Evolutionary conservation across 2,888 invertebrate species (phyloP), one percentile per base, ranked within the genome.

Genomic region (Nemapogon koenigi): DNA sequence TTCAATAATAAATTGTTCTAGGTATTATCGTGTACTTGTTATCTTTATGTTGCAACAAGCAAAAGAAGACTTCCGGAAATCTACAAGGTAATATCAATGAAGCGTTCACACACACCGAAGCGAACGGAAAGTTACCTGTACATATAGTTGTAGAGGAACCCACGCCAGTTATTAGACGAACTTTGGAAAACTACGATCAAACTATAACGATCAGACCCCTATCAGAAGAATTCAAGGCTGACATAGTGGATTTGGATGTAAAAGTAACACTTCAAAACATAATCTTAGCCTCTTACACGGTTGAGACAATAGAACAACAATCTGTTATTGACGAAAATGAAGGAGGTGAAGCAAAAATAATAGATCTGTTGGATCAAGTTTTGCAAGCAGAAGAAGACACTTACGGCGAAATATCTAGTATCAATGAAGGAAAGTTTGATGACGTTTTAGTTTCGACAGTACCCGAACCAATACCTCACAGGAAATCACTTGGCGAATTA

Each of bases 331-430:
- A 72, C 52, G 63, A 66, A 41, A 70, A 64, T 36, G 67, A 62
- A 49, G 71, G 72, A 48, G 73, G 70, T 43, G 76, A 78, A 62
- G 78, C 76, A 1, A 78, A 78, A 48, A 73, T 72, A 25, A 79
- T 79, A 37, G 73, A 76, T 45, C 49, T 75, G 40, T 51, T 76
- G n/a, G 78, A 79, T 47, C 67, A 76, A 59, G 73, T 79, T 2
- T 42, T 76, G 38, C 75, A 76, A 61, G 79, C 76, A 15, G 80
- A 78, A 53, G 79, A 79, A 55, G 51, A 76, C 42, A 55, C 62
- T 15, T 76, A 72, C 26, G 59, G 59, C 25, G 75, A 78, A 52
- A 50, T 60, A 14, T 50, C 59, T 16, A 66, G 64, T 43, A 46
- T 67, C 4, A 65, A 66, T 29, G 72, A 68, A 27, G 50, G 44